Conservation (phyloP, 2,797 vertebrate species). For the Mus spretus region DNA sequence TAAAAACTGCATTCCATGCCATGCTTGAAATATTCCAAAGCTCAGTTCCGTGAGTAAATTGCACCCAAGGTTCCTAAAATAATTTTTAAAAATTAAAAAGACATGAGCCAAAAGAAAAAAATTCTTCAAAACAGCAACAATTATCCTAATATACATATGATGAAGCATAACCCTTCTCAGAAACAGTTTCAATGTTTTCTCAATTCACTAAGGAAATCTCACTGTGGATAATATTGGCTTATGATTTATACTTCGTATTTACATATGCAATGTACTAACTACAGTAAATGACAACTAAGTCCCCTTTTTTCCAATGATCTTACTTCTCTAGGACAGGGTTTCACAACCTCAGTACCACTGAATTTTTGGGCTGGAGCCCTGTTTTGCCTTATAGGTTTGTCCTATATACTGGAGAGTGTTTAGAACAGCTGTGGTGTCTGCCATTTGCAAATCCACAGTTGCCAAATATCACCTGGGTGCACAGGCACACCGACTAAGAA, state of each 20-base stretch:
- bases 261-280: neutral
- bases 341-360: neutral
- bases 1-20: conserved; percentile 87
- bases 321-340: neutral
- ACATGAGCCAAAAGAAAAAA: neutral
- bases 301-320: neutral
- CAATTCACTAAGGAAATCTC: neutral
- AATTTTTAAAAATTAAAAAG: conserved; percentile 62
- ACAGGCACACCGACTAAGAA: neutral
- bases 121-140: conserved; percentile 9
- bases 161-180: neutral
- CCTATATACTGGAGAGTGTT: too few relatives aligned
- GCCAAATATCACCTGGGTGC: neutral
- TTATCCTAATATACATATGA: conserved; percentile 1
- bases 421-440: neutral
- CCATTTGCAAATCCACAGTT: neutral
- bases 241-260: neutral
- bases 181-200: neutral
- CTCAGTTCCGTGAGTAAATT: conserved; percentile 78
- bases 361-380: neutral
- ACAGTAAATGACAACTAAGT: too few relatives aligned
- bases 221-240: neutral
- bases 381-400: neutral
- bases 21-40: conserved; percentile 84
- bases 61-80: conserved; percentile 83